Base-by-base conservation (phyloP, 2,797 vertebrate genomes). In the Oryzias sinensis region DNA sequence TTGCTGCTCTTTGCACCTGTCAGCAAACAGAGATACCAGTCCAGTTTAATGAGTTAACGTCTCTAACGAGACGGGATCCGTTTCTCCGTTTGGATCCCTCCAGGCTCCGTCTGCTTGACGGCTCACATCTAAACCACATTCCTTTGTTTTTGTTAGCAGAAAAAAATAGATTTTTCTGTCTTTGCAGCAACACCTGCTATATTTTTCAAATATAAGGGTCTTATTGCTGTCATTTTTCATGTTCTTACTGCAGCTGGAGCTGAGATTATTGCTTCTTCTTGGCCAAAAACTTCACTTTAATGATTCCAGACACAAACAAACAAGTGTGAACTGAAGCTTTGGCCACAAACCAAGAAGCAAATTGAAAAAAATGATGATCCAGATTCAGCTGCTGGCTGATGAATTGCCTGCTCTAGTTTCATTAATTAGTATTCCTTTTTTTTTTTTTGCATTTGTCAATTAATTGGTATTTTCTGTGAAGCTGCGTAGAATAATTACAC, bases 301-400 rank as follows among this genome's bases (percentile, higher is more conserved):
- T 75, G 60, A 67, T 49, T 6, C 11, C 52, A 46, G 43, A 46
- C 56, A 57, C 44, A 48, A 43, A 43, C 33, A 55, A 25, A 50
- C 33, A 18, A 6, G 51, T 43, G 7, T 37, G 44, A 54, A 51
- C 52, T 1, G 29, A 48, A 37, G 58, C 48, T n/a, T 58, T 59
- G 81, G 79, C 45, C 6, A 43, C 47, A 49, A 68, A 70, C 68
- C 74, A 76, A 43, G 6, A 53, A 37, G 15, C 24, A 48, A 46
- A 59, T 40, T 20, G 43, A 51, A 60, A 41, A 13, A 49, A n/a
- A 6, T 42, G 5, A 42, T 17, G 49, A 58, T 52, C n/a, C 52
- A 29, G 42, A 59, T 25, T 77, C 62, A 37, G 59, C 65, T 57
- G 50, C 47, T 50, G 56, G 48, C 1, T 62, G 11, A 64, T 68